Conservation (phyloP, 2,888 invertebrate species). For the Acanthosepion lycidas region DNA sequence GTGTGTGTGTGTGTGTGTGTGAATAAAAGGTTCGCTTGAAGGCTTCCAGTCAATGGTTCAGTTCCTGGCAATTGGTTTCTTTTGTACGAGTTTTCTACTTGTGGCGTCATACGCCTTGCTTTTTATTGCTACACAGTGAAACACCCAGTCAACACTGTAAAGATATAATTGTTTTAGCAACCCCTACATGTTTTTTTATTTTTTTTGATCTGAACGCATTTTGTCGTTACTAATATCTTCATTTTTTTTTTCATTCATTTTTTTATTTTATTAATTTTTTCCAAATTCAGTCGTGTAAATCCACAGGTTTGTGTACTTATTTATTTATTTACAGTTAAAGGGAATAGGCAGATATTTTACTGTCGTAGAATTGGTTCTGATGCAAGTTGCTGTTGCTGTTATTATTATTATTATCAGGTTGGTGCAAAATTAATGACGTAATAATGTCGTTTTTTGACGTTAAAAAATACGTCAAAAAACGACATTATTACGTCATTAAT, state of each 20-base stretch:
- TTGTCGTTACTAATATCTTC: background rate
- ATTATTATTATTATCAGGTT: no score
- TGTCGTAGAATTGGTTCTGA: no score
- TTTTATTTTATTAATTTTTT: background rate
- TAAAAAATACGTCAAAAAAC: no score
- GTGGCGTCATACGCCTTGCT: slow-evolving; percentile 16
- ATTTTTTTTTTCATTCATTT: background rate
- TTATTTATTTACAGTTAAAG: background rate
- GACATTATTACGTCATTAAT: no score
- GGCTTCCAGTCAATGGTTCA: background rate
- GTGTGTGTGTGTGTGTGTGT: no score
- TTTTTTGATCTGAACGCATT: background rate
- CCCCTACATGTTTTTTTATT: background rate
- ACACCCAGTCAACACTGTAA: background rate
- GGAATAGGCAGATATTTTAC: no score
- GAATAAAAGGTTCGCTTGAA: background rate
- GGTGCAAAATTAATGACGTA: no score
- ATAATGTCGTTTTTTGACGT: no score
- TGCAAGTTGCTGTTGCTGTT: no score
- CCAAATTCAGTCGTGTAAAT: background rate
- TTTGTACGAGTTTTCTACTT: background rate
- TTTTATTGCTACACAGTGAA: background rate
- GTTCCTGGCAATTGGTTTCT: background rate
- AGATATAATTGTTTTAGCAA: background rate
- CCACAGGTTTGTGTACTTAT: background rate